Conservation (phyloP, 2,797 vertebrate genomes). For the Leontocebus nigricollis region DNA sequence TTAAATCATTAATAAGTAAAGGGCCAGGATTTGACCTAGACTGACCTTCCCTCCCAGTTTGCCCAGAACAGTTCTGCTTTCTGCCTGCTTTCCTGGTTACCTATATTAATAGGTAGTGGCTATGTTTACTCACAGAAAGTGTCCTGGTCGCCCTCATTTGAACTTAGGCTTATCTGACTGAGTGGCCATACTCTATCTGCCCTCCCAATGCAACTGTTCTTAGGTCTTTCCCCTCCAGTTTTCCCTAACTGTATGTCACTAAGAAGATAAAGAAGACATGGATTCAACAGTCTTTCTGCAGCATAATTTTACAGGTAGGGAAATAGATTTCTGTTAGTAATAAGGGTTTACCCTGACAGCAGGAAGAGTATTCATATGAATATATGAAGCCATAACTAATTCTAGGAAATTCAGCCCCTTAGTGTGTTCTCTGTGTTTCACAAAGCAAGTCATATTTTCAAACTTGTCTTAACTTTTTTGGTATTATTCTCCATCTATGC, state of each 20-base stretch:
- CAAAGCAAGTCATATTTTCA: background rate
- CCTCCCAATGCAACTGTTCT: background rate
- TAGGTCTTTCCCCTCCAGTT: background rate
- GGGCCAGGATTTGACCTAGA: background rate
- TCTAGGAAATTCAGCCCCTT: background rate
- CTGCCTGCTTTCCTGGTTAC: background rate
- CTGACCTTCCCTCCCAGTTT: background rate
- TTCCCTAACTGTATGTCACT: background rate
- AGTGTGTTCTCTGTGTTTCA: background rate
- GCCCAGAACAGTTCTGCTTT: background rate
- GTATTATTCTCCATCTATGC: background rate
- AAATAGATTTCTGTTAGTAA: background rate
- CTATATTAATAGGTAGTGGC: background rate
- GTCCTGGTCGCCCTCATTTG: background rate
- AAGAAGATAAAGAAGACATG: background rate
- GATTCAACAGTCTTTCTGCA: background rate
- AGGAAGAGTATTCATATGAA: background rate
- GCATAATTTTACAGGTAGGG: background rate
- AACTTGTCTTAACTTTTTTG: background rate
- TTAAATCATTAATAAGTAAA: background rate
- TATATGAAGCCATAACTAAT: background rate
- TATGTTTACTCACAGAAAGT: background rate
- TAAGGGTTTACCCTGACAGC: background rate
- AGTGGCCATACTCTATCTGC: background rate
- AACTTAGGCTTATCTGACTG: background rate